These are phyloP conservation scores for Pampus argenteus DNA, from an alignment of 2,797 vertebrate species.

Conservation along the genomic window DNA sequence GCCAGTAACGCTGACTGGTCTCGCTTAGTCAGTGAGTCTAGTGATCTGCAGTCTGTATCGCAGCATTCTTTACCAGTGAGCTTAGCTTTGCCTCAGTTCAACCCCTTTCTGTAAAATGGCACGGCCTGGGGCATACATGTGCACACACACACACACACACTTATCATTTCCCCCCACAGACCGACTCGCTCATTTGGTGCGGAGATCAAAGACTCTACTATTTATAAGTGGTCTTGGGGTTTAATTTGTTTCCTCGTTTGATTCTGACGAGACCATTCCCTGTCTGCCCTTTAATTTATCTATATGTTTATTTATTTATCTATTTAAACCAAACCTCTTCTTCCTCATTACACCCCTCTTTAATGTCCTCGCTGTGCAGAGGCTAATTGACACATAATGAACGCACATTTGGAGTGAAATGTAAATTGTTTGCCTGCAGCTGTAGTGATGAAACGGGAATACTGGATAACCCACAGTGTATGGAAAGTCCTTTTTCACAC, in stretches of 20 bases:
- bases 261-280: constrained; percentile 66
- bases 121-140: constrained; percentile 20
- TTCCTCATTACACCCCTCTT: constrained; percentile 63
- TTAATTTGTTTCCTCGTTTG: constrained; percentile 77
- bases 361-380: constrained; percentile 62
- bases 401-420: constrained; percentile 55
- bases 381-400: constrained; percentile 73
- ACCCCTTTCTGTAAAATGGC: constrained; percentile 47
- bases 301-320: constrained; percentile 72
- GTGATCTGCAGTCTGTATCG: constrained; percentile 47
- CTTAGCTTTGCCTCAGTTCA: constrained; percentile 50
- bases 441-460: constrained; percentile 63
- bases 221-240: constrained; percentile 74
- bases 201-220: constrained; percentile 79
- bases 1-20: constrained; percentile 42
- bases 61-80: constrained; percentile 69
- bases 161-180: constrained; percentile 57
- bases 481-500: constrained; percentile 64
- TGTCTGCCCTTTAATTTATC: constrained; percentile 72
- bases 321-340: constrained; percentile 59
- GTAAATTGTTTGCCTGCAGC: constrained; percentile 75
- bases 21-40: constrained; percentile 52
- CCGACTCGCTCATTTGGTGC: constrained; percentile 67
- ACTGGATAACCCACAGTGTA: constrained; percentile 57
- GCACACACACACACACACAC: constrained; percentile 12